phyloP scores from a whole-genome alignment of 2,113 vertebrate genomes.

The Mirounga angustirostris region DNA sequence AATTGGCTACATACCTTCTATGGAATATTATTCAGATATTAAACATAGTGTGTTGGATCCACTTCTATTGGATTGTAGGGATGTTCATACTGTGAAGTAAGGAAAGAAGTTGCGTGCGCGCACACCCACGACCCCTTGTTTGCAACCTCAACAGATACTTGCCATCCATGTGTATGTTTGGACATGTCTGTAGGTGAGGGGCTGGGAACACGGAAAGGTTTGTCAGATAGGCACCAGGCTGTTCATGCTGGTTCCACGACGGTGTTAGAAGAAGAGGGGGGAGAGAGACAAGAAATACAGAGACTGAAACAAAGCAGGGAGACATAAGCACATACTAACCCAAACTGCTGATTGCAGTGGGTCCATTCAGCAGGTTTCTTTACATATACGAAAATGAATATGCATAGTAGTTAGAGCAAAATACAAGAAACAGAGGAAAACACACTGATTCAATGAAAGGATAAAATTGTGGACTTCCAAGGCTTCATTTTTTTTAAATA shows the following conservation, averaged over 20 bases:
- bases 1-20: background rate
- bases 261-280: background rate
- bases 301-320: background rate
- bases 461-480: background rate
- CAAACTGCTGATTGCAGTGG: background rate
- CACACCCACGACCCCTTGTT: background rate
- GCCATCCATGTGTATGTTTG: background rate
- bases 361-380: background rate
- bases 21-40: background rate
- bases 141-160: background rate
- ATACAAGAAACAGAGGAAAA: background rate
- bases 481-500: background rate
- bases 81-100: background rate
- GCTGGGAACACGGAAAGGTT: too few relatives aligned
- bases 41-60: background rate
- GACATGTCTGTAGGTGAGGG: background rate
- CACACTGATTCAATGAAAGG: background rate
- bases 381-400: background rate
- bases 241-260: background rate
- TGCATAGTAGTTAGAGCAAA: background rate
- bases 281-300: background rate
- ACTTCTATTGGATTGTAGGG: background rate
- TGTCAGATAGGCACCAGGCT: accelerated
- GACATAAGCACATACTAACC: background rate
- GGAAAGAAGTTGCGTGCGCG: background rate